Percentiles rank a stretch among this genome's conserved stretches.
Evolutionary conservation across 2,113 vertebrate genomes (phyloP).

Genomic region (Numenius arquata): DNA sequence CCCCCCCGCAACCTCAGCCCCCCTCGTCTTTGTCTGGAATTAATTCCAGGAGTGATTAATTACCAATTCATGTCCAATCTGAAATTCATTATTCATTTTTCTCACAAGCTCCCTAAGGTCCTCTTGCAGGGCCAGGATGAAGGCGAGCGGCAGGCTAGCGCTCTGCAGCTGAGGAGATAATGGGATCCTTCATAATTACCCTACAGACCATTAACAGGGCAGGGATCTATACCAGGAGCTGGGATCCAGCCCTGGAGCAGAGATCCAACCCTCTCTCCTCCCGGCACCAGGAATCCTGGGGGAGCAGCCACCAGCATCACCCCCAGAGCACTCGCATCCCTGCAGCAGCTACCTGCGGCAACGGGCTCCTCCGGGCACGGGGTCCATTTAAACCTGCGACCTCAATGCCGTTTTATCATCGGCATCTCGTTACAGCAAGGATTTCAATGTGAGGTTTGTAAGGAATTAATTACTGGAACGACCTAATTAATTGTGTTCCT

Average conservation of each 20-base stretch:
- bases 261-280: not conserved
- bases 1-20: not conserved
- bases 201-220: slow-evolving; percentile 60
- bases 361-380: not conserved
- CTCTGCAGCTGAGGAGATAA: slow-evolving; percentile 59
- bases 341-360: not conserved
- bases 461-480: slow-evolving; percentile 56
- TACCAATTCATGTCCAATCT: slow-evolving; percentile 68
- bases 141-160: not conserved
- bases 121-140: slow-evolving; percentile 23
- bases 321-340: not conserved
- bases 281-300: not conserved
- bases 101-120: slow-evolving; percentile 60
- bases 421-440: not conserved
- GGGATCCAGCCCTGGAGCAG: not conserved
- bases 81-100: slow-evolving; percentile 73
- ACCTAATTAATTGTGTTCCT: slow-evolving; percentile 56
- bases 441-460: not conserved
- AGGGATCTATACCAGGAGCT: not conserved
- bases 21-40: slow-evolving; percentile 53
- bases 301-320: not conserved
- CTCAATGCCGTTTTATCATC: not conserved
- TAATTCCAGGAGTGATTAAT: slow-evolving; percentile 72
- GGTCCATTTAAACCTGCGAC: not conserved
- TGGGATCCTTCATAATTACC: slow-evolving; percentile 68